These are phyloP conservation scores for Chromis chromis DNA, from an alignment of 2,797 vertebrate species.

Conservation along the genomic window DNA sequence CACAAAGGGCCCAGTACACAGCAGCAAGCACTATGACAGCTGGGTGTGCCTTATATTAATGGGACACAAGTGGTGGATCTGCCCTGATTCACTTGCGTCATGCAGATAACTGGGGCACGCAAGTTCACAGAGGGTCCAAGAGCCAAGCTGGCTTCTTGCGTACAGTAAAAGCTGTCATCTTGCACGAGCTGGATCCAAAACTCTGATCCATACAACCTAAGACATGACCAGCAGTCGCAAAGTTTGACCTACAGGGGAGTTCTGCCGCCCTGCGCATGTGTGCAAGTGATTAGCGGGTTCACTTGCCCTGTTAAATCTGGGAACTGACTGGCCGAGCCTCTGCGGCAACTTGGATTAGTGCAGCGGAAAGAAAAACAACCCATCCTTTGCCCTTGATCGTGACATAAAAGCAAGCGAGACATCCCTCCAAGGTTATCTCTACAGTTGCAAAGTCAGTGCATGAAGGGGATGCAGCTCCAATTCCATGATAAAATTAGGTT, in stretches of 20 bases:
- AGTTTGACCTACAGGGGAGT: slow-evolving; percentile 28
- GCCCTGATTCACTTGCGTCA: slow-evolving; percentile 73
- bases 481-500: slow-evolving; percentile 18
- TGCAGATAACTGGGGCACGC: slow-evolving; percentile 60
- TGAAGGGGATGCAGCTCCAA: neutral
- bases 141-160: slow-evolving; percentile 36
- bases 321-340: slow-evolving; percentile 39
- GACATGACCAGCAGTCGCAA: slow-evolving; percentile 34
- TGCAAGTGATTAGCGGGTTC: slow-evolving; percentile 47
- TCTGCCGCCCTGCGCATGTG: slow-evolving; percentile 32
- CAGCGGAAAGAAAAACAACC: slow-evolving; percentile 67
- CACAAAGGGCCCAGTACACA: slow-evolving; percentile 28
- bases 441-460: slow-evolving; percentile 8
- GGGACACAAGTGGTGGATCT: slow-evolving; percentile 75
- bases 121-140: slow-evolving; percentile 45
- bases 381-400: slow-evolving; percentile 47
- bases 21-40: slow-evolving; percentile 60
- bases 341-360: slow-evolving; percentile 56
- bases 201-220: slow-evolving; percentile 19
- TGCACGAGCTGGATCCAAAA: slow-evolving; percentile 26
- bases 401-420: slow-evolving; percentile 24
- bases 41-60: slow-evolving; percentile 74
- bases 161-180: neutral
- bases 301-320: slow-evolving; percentile 52
- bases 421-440: slow-evolving; percentile 50